A percentile compares a stretch with the other conserved stretches of the same genome.
Conservation (phyloP, 2,888 invertebrate species). For the Cryptus viduatorius region DNA sequence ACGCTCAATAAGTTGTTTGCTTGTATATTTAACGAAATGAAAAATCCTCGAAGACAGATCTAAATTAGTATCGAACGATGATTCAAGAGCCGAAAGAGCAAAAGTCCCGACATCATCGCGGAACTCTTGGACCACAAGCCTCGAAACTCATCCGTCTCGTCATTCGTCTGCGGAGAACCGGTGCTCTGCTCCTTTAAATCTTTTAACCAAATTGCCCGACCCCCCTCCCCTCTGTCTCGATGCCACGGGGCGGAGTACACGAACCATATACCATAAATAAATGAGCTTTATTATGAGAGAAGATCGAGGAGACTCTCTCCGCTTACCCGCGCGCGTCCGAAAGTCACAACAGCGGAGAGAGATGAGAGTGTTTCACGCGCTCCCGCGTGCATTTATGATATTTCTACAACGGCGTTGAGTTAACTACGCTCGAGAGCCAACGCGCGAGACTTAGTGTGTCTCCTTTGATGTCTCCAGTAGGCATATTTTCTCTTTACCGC, state of each 20-base stretch:
- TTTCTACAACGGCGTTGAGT: constrained; percentile 79
- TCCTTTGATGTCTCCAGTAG: constrained; percentile 79
- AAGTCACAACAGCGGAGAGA: constrained; percentile 77
- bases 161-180: constrained; percentile 28
- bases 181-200: constrained; percentile 41
- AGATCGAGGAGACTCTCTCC: constrained; percentile 67
- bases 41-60: constrained; percentile 1
- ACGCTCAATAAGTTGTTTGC: constrained; percentile 16
- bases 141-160: constrained; percentile 1
- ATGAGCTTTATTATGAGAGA: constrained; percentile 81
- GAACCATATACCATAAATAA: constrained; percentile 78
- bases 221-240: neutral
- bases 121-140: constrained; percentile 37
- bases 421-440: constrained; percentile 56
- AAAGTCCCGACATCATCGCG: constrained; percentile 11
- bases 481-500: constrained; percentile 66
- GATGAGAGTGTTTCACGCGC: constrained; percentile 73
- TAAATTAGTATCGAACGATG: constrained; percentile 20
- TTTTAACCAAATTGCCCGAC: constrained; percentile 64
- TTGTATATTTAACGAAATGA: constrained; percentile 18
- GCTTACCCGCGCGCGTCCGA: constrained; percentile 51
- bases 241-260: constrained; percentile 52
- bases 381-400: constrained; percentile 83
- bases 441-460: constrained; percentile 54
- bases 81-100: neutral